Evolutionary conservation across 1,140 invertebrate species (phyloP), one percentile per base, ranked within the genome.

Genomic region (Drosophila equinoxialis): DNA sequence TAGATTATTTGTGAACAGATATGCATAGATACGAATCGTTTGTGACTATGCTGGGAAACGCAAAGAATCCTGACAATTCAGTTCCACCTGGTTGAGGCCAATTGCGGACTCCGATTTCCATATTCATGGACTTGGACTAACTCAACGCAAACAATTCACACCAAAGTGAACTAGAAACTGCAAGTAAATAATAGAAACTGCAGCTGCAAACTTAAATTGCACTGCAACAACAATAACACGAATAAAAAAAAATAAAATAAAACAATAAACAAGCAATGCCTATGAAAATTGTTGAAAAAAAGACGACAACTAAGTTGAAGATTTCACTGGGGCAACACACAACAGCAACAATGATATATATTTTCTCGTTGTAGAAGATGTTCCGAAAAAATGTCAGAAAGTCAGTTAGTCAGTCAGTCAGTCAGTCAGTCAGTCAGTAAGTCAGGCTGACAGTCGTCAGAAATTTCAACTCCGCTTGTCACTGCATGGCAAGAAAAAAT

Each of bases 111-210:
- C 26, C 20, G 14, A 61, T 54, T 75, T 75, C 37, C 60, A 57
- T 70, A 23, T 14, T 17, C 30, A 67, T 23, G 51, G 8, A 20
- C 20, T 66, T 1, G 35, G 48, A 55, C 26, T 37, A 72, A 45
- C 45, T 13, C 20, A 75, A 76, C 33, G 48, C 67, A 39, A 71
- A 26, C 45, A 39, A 58, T 86, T 87, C 83, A 82, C 83, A 86
- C 75, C 71, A 30, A 62, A 67, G 33, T 74, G 69, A 74, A 79
- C 67, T 78, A 87, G 79, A 86, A 83, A 87, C 83, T 87, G 83
- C 83, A 83, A 87, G 83, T 86, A 86, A 86, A 86, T 77, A 77
- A 77, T 87, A 86, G 83, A 86, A 86, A 86, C 64, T 82, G 82
- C 83, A 72, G 70, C 33, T 65, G 51, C 58, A 69, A 69, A 71